phyloP scores from a whole-genome alignment of 2,888 invertebrate genomes.

The Erynnis tages region DNA sequence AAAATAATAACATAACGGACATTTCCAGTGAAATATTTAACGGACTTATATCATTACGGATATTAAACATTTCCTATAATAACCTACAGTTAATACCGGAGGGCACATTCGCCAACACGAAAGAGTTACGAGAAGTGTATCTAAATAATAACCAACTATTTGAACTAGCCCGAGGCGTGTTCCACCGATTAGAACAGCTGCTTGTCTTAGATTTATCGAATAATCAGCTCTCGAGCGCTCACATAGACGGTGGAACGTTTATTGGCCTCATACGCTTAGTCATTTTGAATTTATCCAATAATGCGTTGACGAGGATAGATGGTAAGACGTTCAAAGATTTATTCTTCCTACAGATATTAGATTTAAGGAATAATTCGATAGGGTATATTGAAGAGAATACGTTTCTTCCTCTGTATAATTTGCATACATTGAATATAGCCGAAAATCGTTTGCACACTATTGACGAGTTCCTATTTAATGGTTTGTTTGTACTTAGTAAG shows the following conservation, averaged over 20 bases:
- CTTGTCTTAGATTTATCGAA: constrained; percentile 92
- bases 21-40: constrained; percentile 90
- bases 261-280: constrained; percentile 92
- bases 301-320: constrained; percentile 91
- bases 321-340: constrained; percentile 93
- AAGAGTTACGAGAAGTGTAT: constrained; percentile 91
- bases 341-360: constrained; percentile 92
- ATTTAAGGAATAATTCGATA: constrained; percentile 93
- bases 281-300: constrained; percentile 92
- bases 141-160: constrained; percentile 93
- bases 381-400: constrained; percentile 93
- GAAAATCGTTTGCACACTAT: constrained; percentile 92
- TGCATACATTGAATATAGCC: constrained; percentile 93
- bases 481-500: constrained; percentile 90
- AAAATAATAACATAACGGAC: constrained; percentile 91
- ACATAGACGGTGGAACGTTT: constrained; percentile 92
- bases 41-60: constrained; percentile 88
- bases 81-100: constrained; percentile 90
- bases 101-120: constrained; percentile 90
- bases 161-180: constrained; percentile 90
- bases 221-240: constrained; percentile 92
- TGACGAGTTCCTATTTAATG: constrained; percentile 90
- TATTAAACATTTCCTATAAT: constrained; percentile 93
- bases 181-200: constrained; percentile 92
- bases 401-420: constrained; percentile 92